Evolutionary conservation across 2,113 vertebrate genomes (phyloP).

Genomic region (Laticauda colubrina): DNA sequence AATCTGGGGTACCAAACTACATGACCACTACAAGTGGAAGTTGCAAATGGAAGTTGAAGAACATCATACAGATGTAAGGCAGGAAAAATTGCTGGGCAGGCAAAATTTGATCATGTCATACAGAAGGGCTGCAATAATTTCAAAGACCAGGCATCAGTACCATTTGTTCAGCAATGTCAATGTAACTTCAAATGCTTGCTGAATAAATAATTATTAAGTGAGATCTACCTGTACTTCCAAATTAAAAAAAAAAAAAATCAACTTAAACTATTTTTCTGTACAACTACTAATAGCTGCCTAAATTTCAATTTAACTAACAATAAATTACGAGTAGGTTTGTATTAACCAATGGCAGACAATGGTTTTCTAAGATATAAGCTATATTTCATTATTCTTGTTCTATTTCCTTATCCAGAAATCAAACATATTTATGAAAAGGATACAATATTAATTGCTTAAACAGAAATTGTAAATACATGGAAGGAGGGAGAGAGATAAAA

Average conservation of each 20-base stretch:
- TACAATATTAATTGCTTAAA: not conserved
- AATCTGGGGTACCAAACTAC: not conserved
- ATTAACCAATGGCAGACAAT: not conserved
- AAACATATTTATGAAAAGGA: not conserved
- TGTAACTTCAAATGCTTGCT: not conserved
- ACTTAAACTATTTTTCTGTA: not conserved
- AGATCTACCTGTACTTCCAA: not conserved
- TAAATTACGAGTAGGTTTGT: not conserved
- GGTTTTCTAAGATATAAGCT: not conserved
- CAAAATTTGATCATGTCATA: not conserved
- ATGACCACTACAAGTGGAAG: conserved; percentile 32
- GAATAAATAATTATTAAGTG: not conserved
- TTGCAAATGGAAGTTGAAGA: conserved; percentile 19
- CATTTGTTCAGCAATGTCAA: not conserved
- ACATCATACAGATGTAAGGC: not conserved
- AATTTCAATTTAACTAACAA: not conserved
- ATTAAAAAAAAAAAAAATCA: not conserved
- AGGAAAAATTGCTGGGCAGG: not conserved
- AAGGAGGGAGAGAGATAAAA: no score
- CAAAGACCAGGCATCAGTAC: not conserved
- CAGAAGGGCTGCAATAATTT: not conserved
- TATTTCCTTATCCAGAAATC: not conserved
- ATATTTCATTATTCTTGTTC: not conserved
- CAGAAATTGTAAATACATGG: not conserved
- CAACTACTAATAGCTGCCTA: not conserved